Percentiles rank a stretch among this genome's conserved stretches.
These are phyloP conservation scores for Mesocricetus auratus DNA, from an alignment of 2,113 vertebrate genomes.

Conservation along the genomic window DNA sequence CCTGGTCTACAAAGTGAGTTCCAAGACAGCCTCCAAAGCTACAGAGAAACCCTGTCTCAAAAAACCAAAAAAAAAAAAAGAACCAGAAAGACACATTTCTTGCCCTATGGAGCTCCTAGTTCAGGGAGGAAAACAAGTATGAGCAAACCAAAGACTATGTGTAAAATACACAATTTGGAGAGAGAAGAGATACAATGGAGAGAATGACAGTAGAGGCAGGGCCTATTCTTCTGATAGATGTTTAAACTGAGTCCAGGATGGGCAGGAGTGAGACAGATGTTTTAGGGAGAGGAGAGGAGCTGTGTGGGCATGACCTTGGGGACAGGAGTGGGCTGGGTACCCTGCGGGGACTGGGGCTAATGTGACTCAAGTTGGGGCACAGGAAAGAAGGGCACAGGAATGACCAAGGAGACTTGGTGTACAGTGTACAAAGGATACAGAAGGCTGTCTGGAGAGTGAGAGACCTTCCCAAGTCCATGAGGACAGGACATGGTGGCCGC, in stretches of 20 bases:
- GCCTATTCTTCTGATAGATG: not conserved
- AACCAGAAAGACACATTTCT: not conserved
- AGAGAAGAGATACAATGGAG: not conserved
- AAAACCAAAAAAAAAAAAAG: not conserved
- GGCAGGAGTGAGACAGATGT: not conserved
- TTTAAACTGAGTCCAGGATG: not conserved
- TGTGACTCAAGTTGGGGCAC: not conserved
- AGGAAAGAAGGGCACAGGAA: not conserved
- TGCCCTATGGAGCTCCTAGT: not conserved
- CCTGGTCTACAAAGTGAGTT: too few species aligned
- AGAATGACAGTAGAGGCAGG: not conserved
- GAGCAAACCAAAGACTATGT: not conserved
- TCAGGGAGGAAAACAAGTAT: not conserved
- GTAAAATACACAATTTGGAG: not conserved
- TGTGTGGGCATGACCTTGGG: not conserved
- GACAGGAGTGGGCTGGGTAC: not conserved
- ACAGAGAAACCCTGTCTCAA: too few species aligned
- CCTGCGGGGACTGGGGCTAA: too few species aligned
- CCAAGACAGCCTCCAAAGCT: too few species aligned
- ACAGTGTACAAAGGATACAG: not conserved
- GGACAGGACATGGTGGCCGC: not conserved
- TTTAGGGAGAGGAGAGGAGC: not conserved
- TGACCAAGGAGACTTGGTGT: too few species aligned
- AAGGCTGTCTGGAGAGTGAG: not conserved
- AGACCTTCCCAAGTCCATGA: not conserved